phyloP scores from a whole-genome alignment of 2,113 vertebrate species.

The Pitta sordida region DNA sequence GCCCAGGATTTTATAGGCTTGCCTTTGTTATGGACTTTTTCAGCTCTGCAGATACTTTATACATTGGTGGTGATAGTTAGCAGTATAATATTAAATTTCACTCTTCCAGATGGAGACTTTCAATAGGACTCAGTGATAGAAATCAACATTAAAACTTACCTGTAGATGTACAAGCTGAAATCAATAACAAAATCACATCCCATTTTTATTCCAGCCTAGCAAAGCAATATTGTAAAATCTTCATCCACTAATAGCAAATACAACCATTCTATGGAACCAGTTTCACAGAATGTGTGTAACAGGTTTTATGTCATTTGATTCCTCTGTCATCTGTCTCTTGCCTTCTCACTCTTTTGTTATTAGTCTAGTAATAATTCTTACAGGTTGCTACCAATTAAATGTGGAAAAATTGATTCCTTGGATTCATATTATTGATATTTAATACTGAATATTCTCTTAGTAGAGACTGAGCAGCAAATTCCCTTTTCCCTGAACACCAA shows the following conservation, averaged over 20 bases:
- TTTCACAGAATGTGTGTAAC: background rate
- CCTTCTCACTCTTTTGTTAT: background rate
- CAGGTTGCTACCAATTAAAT: background rate
- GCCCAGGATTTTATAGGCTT: background rate
- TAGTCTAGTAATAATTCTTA: background rate
- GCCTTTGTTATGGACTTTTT: slow-evolving; percentile 13
- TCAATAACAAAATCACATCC: background rate
- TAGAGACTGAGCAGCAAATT: background rate
- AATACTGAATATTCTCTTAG: background rate
- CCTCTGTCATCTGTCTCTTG: background rate
- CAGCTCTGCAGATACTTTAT: background rate
- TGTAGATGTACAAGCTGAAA: background rate
- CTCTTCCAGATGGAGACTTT: background rate
- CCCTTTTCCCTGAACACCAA: background rate
- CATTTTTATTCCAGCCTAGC: background rate
- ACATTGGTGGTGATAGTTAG: background rate
- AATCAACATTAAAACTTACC: background rate
- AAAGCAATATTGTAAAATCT: background rate
- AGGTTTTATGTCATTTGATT: background rate
- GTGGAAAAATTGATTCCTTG: background rate
- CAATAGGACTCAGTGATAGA: background rate
- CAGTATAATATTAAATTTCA: background rate
- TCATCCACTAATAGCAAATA: background rate
- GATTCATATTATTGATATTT: background rate
- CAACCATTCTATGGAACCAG: background rate